phyloP scores from a whole-genome alignment of 2,113 vertebrate species.

The Osmerus mordax region DNA sequence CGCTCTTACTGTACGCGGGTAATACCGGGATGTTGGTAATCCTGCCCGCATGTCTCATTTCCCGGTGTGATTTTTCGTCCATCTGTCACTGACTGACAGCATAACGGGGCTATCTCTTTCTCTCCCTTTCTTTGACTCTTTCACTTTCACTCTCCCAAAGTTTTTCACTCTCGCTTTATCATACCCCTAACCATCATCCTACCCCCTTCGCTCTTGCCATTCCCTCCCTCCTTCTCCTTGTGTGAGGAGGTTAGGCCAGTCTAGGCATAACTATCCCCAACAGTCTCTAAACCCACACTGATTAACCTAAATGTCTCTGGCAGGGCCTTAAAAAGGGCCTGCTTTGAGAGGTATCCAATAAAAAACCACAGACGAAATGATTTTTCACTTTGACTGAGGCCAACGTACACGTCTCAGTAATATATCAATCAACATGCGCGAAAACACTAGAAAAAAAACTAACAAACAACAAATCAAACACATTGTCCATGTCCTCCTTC shows the following conservation, averaged over 20 bases:
- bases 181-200: conserved; percentile 16
- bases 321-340: conserved; percentile 59
- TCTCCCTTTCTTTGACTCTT: conserved; percentile 10
- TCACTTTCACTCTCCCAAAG: conserved; percentile 24
- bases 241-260: conserved; percentile 61
- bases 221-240: conserved; percentile 25
- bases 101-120: conserved; percentile 23
- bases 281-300: conserved; percentile 62
- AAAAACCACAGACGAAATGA: conserved; percentile 70
- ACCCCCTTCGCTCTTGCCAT: conserved; percentile 15
- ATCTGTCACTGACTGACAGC: conserved; percentile 39
- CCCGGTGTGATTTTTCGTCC: conserved; percentile 42
- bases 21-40: conserved; percentile 56
- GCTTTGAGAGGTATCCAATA: conserved; percentile 66
- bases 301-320: conserved; percentile 72
- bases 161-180: background rate
- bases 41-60: conserved; percentile 53
- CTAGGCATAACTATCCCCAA: conserved; percentile 72
- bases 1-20: conserved; percentile 52
- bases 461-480: background rate
- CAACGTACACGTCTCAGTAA: conserved; percentile 39
- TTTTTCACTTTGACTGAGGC: conserved; percentile 51
- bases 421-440: conserved; percentile 31
- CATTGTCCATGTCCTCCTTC: conserved; percentile 26
- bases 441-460: conserved; percentile 1